Percentiles rank a stretch among this genome's conserved stretches.
Evolutionary conservation across 2,113 vertebrate species (phyloP).

Genomic region (Oryzias melastigma): DNA sequence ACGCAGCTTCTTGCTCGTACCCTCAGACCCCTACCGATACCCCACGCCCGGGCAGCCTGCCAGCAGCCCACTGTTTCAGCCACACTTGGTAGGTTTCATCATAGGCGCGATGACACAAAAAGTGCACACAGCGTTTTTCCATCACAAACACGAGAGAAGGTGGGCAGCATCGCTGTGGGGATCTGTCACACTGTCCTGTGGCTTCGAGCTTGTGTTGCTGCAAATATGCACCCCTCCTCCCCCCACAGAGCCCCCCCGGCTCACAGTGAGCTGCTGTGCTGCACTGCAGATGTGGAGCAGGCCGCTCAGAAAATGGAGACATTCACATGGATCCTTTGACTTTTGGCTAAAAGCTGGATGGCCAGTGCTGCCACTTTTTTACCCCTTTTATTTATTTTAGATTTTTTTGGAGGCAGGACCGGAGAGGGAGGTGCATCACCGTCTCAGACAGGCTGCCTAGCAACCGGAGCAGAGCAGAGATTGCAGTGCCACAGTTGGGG

Average conservation of each 20-base stretch:
- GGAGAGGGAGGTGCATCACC: slow-evolving; percentile 51
- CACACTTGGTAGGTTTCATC: slow-evolving; percentile 61
- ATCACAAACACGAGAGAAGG: slow-evolving; percentile 48
- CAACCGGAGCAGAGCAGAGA: slow-evolving; percentile 68
- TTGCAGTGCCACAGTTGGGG: slow-evolving; percentile 66
- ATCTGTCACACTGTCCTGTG: slow-evolving; percentile 26
- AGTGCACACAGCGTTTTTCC: slow-evolving; percentile 52
- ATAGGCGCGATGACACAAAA: slow-evolving; percentile 61
- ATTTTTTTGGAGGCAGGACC: slow-evolving; percentile 23
- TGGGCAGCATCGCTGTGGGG: slow-evolving; percentile 46
- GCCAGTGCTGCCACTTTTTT: slow-evolving; percentile 4
- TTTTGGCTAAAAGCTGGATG: slow-evolving; percentile 28
- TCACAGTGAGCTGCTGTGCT: slow-evolving; percentile 24
- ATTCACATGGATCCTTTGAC: slow-evolving; percentile 32
- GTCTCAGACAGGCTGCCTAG: slow-evolving; percentile 69
- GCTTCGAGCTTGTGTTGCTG: slow-evolving; percentile 10
- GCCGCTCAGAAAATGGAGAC: slow-evolving; percentile 14
- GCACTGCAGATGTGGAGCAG: slow-evolving; percentile 61
- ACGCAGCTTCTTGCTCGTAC: slow-evolving; percentile 54
- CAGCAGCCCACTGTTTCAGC: slow-evolving; percentile 62
- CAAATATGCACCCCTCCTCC: slow-evolving; percentile 1
- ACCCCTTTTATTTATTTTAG: background rate
- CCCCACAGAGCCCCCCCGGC: slow-evolving; percentile 8
- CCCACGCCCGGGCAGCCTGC: slow-evolving; percentile 62
- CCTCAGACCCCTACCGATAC: slow-evolving; percentile 52